These are phyloP conservation scores for Ctenomys sociabilis DNA, from an alignment of 2,113 vertebrate genomes.

Conservation along the genomic window DNA sequence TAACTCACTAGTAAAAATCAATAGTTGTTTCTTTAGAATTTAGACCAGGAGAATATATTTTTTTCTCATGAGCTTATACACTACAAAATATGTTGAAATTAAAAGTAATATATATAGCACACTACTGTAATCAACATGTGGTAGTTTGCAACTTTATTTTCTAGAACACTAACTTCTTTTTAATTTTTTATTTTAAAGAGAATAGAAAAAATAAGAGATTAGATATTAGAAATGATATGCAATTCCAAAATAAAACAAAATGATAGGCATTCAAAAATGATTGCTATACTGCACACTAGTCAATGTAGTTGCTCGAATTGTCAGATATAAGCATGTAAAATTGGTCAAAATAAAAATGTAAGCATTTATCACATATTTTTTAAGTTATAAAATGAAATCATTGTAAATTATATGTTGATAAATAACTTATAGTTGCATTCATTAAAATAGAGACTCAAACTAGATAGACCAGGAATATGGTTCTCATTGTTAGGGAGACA, in stretches of 20 bases:
- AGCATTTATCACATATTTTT: background rate
- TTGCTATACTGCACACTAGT: background rate
- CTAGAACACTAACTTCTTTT: background rate
- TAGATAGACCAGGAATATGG: fast-evolving
- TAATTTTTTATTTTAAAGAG: too few relatives aligned
- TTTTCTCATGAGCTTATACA: background rate
- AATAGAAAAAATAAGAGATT: too few relatives aligned
- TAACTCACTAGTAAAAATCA: background rate
- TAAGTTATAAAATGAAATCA: background rate
- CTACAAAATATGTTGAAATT: background rate
- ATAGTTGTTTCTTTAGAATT: background rate
- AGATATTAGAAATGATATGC: too few relatives aligned
- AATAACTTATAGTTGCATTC: background rate
- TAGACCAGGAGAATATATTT: background rate
- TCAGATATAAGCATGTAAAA: too few relatives aligned
- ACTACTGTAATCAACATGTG: background rate
- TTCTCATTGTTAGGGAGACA: fast-evolving
- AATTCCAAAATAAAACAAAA: too few relatives aligned
- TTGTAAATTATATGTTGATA: background rate
- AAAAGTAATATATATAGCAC: background rate
- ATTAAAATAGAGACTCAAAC: background rate
- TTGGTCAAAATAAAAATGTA: too few relatives aligned
- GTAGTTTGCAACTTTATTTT: background rate
- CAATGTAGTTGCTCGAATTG: too few relatives aligned
- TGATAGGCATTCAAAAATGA: too few relatives aligned